Conservation (phyloP, 2,113 vertebrate genomes). For the Phocoena sinus region DNA sequence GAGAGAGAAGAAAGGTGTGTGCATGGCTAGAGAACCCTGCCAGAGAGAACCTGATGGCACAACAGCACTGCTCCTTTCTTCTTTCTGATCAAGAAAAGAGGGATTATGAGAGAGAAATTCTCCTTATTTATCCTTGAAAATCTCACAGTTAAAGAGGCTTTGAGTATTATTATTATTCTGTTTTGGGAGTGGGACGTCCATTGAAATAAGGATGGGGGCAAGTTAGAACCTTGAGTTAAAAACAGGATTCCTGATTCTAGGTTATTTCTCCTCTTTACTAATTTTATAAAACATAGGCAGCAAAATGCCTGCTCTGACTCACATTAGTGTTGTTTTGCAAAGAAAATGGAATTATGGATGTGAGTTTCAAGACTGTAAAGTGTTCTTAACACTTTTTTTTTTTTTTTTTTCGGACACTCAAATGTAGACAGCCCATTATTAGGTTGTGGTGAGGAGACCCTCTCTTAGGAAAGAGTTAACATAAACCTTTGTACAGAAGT, state of each 20-base stretch:
- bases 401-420: neutral
- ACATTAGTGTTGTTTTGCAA: neutral
- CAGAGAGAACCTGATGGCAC: neutral
- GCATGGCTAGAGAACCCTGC: neutral
- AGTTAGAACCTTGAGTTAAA: neutral
- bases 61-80: neutral
- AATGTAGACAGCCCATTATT: neutral
- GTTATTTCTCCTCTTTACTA: neutral
- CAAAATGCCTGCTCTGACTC: neutral
- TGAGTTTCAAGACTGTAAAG: neutral
- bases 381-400: neutral
- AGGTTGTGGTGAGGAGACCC: neutral
- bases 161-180: neutral
- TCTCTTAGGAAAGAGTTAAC: neutral
- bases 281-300: neutral
- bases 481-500: constrained; percentile 35
- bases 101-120: neutral
- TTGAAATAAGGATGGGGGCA: neutral
- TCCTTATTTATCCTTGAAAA: neutral
- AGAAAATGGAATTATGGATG: neutral
- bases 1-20: neutral
- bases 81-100: neutral
- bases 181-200: neutral
- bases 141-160: neutral
- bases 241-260: neutral